Base-by-base conservation (phyloP, 2,888 invertebrate species). In the Eristalis tenax region DNA sequence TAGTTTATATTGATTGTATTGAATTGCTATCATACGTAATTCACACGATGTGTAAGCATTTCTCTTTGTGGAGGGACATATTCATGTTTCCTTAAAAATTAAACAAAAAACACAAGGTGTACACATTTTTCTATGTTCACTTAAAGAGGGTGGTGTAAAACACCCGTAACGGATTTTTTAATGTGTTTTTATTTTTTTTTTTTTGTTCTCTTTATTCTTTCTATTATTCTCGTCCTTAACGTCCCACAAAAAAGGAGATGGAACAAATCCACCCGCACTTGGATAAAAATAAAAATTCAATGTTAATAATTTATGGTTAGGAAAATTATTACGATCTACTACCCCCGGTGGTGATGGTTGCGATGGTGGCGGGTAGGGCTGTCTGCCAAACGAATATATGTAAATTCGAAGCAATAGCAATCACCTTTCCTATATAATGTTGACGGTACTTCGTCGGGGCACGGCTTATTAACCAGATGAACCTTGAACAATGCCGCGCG, bases 261-360 rank as follows among this genome's bases (percentile, higher is more conserved):
- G 63, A 79, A 83, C 79, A 79, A 87, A 87, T 83, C 83, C 79
- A 87, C 86, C 86, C 86, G 86, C 74, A 86, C 86, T 87, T 87
- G 83, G 83, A 83, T 87, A 83, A 83, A 88, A 83, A 88, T 87
- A 88, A 88, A 87, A 88, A 88, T 88, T 88, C 87, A 83, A 88
- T 83, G 87, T 88, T 88, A 88, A 88, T 88, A 88, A 88, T 88
- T 88, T 83, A 88, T 88, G 87, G 87, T 83, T 79, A 83, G 73
- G 87, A 83, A 88, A 88, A 88, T 88, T 88, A 83, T 88, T 88
- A 88, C 87, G 83, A 83, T 88, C 87, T 77, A 68, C 85, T 71
- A 76, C 73, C 57, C 82, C 76, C 23, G 68, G 26, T 50, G 61
- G 40, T 38, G 81, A 50, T 69, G 68, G 73, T 57, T 22, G 43